Percentiles rank a stretch among this genome's conserved stretches.
Conservation (phyloP, 2,888 invertebrate species). For the Spilarctia lutea region DNA sequence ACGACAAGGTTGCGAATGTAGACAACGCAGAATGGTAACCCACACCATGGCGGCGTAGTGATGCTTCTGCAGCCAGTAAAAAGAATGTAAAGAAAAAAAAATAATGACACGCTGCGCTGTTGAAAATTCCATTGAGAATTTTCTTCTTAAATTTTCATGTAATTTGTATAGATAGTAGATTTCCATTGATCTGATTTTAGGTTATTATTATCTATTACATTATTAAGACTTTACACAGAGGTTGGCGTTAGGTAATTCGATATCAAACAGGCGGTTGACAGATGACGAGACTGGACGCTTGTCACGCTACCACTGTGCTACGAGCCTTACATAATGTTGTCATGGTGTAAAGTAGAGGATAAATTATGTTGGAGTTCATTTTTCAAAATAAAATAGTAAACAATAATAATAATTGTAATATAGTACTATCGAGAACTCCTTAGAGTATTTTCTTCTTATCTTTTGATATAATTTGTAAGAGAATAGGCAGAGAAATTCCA, state of each 20-base stretch:
- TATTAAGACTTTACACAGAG: constrained; percentile 50
- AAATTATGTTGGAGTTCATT: neutral
- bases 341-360: constrained; percentile 23
- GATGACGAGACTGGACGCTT: constrained; percentile 60
- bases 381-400: constrained; percentile 3
- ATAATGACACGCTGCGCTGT: neutral
- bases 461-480: constrained; percentile 7
- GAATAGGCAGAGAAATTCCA: constrained; percentile 2
- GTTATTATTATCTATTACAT: constrained; percentile 47
- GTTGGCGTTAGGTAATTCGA: constrained; percentile 60
- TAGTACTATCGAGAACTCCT: neutral
- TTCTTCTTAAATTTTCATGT: neutral
- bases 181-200: constrained; percentile 28
- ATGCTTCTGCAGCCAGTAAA: neutral
- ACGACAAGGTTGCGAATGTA: too few species aligned
- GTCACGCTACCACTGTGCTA: constrained; percentile 52
- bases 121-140: neutral
- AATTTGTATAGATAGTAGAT: neutral
- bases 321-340: constrained; percentile 42
- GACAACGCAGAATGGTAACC: too few species aligned
- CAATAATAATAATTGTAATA: neutral
- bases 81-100: neutral
- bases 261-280: constrained; percentile 64
- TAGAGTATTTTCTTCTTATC: constrained; percentile 6
- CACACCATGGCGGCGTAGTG: too few species aligned